Conservation (phyloP, 2,113 vertebrate genomes). For the Gallinago jamesoni region DNA sequence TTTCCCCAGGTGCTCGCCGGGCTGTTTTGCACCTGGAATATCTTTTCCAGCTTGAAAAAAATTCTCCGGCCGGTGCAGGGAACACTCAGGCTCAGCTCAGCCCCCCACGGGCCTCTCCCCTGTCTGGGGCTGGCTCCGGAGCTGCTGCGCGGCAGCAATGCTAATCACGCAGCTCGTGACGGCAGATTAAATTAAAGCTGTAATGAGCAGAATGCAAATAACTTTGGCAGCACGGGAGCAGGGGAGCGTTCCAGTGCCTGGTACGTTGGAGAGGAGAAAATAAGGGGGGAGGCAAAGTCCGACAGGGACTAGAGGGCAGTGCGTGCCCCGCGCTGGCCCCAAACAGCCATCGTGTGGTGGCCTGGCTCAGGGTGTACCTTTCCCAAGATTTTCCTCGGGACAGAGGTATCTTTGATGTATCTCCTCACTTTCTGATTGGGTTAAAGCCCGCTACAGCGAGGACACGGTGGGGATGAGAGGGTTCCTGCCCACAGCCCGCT, state of each 20-base stretch:
- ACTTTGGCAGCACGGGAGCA: neutral
- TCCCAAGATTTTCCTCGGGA: neutral
- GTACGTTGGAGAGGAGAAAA: neutral
- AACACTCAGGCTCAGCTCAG: neutral
- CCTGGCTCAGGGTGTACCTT: neutral
- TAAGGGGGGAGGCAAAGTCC: neutral
- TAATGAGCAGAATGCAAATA: constrained; percentile 67
- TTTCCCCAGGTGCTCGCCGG: neutral
- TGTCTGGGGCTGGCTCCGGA: neutral
- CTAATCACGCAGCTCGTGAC: constrained; percentile 65
- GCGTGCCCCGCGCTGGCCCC: neutral
- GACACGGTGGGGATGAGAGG: fast-evolving
- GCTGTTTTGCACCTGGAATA: neutral
- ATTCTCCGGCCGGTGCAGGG: neutral
- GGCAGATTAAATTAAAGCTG: constrained; percentile 71
- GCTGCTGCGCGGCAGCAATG: constrained; percentile 45
- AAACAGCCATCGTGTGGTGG: fast-evolving
- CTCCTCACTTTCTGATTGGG: neutral
- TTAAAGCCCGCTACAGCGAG: neutral
- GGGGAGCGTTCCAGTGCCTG: neutral
- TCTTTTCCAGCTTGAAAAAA: neutral
- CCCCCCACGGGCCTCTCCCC: neutral
- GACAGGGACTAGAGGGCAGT: neutral
- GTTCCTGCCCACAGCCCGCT: neutral
- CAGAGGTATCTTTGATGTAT: neutral